phyloP scores from a whole-genome alignment of 2,113 vertebrate genomes.

The Abramis brama region DNA sequence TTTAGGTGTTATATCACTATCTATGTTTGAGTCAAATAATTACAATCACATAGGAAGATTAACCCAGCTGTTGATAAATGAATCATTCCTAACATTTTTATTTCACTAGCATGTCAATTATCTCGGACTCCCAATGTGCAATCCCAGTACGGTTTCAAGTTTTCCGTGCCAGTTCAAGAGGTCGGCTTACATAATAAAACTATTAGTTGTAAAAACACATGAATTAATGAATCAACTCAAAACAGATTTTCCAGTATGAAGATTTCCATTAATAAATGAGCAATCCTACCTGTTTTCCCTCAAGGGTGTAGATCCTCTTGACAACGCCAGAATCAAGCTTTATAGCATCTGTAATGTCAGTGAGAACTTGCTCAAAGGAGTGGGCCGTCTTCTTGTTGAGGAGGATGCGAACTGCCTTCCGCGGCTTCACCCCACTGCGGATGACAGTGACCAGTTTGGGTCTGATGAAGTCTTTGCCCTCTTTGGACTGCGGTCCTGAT shows the following conservation, averaged over 20 bases:
- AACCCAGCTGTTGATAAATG: neutral
- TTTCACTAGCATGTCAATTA: neutral
- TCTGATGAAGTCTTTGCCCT: slow-evolving; percentile 94
- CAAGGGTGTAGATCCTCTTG: slow-evolving; percentile 94
- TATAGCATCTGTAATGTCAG: slow-evolving; percentile 96
- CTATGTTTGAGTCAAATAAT: neutral
- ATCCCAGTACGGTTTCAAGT: neutral
- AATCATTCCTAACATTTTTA: neutral
- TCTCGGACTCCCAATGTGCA: neutral
- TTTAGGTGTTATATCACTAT: too few relatives aligned
- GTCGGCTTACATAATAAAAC: neutral
- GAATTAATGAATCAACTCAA: neutral
- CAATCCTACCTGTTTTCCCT: slow-evolving; percentile 92
- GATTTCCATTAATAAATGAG: neutral
- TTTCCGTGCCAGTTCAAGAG: neutral
- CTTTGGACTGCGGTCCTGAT: slow-evolving; percentile 76
- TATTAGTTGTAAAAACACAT: neutral
- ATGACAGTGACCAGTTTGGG: slow-evolving; percentile 97
- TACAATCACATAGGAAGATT: neutral
- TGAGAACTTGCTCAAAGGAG: slow-evolving; percentile 97
- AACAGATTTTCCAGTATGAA: neutral
- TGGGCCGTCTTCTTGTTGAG: slow-evolving; percentile 99
- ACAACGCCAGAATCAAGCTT: slow-evolving; percentile 97
- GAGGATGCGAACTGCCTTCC: slow-evolving; percentile 93
- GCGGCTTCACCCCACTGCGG: slow-evolving; percentile 92